Evolutionary conservation across 2,797 vertebrate species (phyloP).

Genomic region (Lagodon rhomboides): DNA sequence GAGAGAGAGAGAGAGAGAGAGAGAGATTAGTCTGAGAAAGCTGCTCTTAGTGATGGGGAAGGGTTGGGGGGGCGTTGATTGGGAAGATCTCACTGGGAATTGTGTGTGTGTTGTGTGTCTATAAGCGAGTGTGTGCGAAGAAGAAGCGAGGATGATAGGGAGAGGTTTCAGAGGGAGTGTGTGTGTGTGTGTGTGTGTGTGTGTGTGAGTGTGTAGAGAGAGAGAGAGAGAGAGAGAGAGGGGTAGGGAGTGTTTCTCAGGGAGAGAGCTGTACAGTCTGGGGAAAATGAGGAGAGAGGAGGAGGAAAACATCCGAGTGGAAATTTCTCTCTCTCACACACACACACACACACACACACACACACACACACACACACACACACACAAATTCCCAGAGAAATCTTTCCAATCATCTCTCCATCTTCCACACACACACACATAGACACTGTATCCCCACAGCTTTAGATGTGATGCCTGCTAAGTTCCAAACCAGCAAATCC

Average conservation of each 20-base stretch:
- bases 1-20: constrained; percentile 60
- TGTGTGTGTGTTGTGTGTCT: constrained; percentile 35
- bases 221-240: background rate
- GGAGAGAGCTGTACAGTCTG: constrained; percentile 73
- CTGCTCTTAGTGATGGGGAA: constrained; percentile 79
- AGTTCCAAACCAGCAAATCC: constrained; percentile 73
- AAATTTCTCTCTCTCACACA: constrained; percentile 62
- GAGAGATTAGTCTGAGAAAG: constrained; percentile 83
- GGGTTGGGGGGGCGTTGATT: constrained; percentile 70
- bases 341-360: constrained; percentile 35
- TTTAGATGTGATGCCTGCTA: constrained; percentile 66
- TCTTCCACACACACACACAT: background rate
- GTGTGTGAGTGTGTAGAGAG: constrained; percentile 12
- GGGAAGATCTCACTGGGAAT: constrained; percentile 76
- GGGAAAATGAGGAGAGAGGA: constrained; percentile 63
- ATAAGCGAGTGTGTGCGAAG: constrained; percentile 25
- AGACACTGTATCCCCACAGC: constrained; percentile 31
- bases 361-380: constrained; percentile 34
- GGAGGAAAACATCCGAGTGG: constrained; percentile 56
- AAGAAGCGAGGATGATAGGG: constrained; percentile 65
- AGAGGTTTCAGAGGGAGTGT: constrained; percentile 64
- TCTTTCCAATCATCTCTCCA: constrained; percentile 42
- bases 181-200: constrained; percentile 29
- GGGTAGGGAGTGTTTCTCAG: constrained; percentile 46
- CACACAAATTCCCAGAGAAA: constrained; percentile 45